Conservation (phyloP, 2,888 invertebrate genomes). For the Gisinianus flammeolus region DNA sequence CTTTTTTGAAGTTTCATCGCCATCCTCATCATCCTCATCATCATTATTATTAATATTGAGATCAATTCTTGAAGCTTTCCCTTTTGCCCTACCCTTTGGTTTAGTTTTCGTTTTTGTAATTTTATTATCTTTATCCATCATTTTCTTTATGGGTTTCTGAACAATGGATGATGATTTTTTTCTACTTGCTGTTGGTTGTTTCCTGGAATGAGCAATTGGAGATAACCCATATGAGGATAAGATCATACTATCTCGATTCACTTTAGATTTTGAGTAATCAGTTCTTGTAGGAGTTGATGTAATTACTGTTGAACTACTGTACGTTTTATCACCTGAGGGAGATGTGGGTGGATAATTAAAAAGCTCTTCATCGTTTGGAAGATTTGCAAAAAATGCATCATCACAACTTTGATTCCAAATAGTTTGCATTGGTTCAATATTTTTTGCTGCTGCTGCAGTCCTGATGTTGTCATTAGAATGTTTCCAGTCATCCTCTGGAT, state of each 20-base stretch:
- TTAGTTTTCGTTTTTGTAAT: not conserved
- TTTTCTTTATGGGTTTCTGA: not conserved
- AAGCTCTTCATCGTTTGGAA: slow-evolving; percentile 44
- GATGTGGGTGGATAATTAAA: slow-evolving; percentile 39
- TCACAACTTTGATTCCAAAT: slow-evolving; percentile 41
- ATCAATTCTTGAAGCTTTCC: not conserved
- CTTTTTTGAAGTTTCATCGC: not conserved
- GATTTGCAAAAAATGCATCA: slow-evolving; percentile 51
- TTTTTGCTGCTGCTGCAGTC: no score
- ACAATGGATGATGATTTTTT: no score
- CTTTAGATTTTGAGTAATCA: not conserved
- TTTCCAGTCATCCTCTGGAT: not conserved
- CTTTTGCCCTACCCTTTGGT: not conserved
- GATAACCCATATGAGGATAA: not conserved
- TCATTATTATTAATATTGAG: not conserved
- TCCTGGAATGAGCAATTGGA: not conserved
- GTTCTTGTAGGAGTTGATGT: not conserved
- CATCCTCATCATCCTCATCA: not conserved
- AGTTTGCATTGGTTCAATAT: not conserved
- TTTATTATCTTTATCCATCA: not conserved
- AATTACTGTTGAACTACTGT: not conserved
- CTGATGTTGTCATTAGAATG: no score
- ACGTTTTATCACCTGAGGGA: slow-evolving; percentile 15
- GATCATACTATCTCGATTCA: not conserved
- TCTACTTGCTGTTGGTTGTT: not conserved